phyloP scores from a whole-genome alignment of 1,140 invertebrate genomes.

The Brevipalpus yothersi region DNA sequence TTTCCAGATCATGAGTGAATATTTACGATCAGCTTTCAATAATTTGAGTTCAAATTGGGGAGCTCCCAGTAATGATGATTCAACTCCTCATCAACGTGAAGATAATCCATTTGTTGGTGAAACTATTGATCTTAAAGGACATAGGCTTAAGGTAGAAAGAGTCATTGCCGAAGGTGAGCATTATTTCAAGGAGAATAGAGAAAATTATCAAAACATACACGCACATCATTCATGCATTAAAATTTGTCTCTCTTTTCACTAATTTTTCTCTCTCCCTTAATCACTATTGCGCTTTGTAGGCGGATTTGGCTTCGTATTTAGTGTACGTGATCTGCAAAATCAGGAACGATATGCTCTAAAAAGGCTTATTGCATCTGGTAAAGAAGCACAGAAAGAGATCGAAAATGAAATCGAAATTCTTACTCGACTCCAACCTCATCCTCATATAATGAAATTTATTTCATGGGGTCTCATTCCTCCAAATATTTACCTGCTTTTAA shows the following conservation, averaged over 20 bases:
- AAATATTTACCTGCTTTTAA: slow-evolving; percentile 9
- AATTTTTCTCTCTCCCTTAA: not conserved
- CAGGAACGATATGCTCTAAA: slow-evolving; percentile 7
- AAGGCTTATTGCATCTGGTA: slow-evolving; percentile 7
- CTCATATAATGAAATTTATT: slow-evolving; percentile 11
- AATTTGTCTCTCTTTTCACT: not conserved
- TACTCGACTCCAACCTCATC: slow-evolving; percentile 6
- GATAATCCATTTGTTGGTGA: slow-evolving; percentile 46
- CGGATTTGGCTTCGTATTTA: slow-evolving; percentile 11
- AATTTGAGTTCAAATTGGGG: slow-evolving; percentile 1
- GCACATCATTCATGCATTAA: not conserved
- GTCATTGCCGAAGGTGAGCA: slow-evolving; percentile 72
- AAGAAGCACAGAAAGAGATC: slow-evolving; percentile 8
- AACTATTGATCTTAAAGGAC: slow-evolving; percentile 58
- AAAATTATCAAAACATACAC: not conserved
- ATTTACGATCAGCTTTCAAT: not conserved
- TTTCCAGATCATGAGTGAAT: not conserved
- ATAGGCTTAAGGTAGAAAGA: slow-evolving; percentile 62
- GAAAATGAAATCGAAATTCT: slow-evolving; percentile 10
- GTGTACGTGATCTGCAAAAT: slow-evolving; percentile 6
- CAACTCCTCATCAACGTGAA: not conserved
- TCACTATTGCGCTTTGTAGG: slow-evolving; percentile 3
- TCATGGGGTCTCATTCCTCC: slow-evolving; percentile 5
- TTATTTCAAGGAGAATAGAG: not conserved
- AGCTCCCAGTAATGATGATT: not conserved